A percentile compares a stretch with the other conserved stretches of the same genome.
Evolutionary conservation across 1,140 invertebrate species (phyloP).

Genomic region (Calosoma granatense): DNA sequence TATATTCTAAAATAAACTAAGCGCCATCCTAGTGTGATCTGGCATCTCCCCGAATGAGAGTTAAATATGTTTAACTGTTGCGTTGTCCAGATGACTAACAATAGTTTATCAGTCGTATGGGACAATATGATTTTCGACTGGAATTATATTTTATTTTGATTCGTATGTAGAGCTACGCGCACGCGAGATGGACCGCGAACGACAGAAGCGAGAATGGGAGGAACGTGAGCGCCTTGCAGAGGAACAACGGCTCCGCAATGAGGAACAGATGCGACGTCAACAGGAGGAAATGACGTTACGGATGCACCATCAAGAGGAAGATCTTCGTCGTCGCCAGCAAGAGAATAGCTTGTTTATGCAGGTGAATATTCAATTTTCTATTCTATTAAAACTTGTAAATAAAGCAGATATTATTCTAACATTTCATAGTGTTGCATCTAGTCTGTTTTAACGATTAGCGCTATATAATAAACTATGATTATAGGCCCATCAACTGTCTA

Average conservation of each 20-base stretch:
- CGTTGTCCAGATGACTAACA: not conserved
- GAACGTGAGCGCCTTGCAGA: slow-evolving; percentile 74
- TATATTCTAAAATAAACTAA: no score
- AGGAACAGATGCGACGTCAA: slow-evolving; percentile 30
- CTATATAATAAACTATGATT: no score
- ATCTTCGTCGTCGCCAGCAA: slow-evolving; percentile 30
- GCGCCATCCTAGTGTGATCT: no score
- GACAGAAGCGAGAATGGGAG: slow-evolving; percentile 80
- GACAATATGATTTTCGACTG: slow-evolving; percentile 36
- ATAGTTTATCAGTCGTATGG: slow-evolving; percentile 25
- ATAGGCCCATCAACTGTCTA: slow-evolving; percentile 28
- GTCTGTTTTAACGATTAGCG: no score
- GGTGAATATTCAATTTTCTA: slow-evolving; percentile 15
- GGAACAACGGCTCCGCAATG: slow-evolving; percentile 58
- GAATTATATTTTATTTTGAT: no score
- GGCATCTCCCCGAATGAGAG: no score
- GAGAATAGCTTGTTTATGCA: slow-evolving; percentile 34
- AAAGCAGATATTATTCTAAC: not conserved
- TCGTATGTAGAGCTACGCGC: slow-evolving; percentile 58
- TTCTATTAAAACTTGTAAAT: not conserved
- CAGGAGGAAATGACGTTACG: slow-evolving; percentile 29
- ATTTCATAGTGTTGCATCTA: no score
- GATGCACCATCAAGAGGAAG: slow-evolving; percentile 31
- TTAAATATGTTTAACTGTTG: slow-evolving; percentile 5
- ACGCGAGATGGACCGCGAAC: slow-evolving; percentile 76